Percentiles rank a stretch among this genome's conserved stretches.
These are phyloP conservation scores for Eumacrocentrus americanus DNA, from an alignment of 2,888 invertebrate genomes.

Conservation along the genomic window DNA sequence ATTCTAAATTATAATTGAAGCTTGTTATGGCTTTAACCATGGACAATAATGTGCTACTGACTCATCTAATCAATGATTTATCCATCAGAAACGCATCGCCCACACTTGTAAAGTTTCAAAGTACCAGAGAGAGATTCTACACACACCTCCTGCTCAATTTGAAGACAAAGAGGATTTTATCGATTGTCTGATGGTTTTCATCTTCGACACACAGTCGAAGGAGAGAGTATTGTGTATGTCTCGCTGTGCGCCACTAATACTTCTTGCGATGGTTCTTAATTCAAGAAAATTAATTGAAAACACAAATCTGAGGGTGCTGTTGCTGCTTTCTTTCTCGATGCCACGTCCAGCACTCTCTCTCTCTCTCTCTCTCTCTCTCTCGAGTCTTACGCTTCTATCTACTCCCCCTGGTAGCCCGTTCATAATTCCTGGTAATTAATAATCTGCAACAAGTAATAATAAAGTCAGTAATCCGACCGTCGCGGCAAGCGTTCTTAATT, in stretches of 20 bases:
- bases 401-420: slow-evolving; percentile 27
- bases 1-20: slow-evolving; percentile 6
- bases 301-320: slow-evolving; percentile 47
- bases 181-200: slow-evolving; percentile 28
- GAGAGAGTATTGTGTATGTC: not conserved
- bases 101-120: not conserved
- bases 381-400: slow-evolving; percentile 3
- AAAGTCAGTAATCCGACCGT: slow-evolving; percentile 58
- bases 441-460: slow-evolving; percentile 61
- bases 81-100: slow-evolving; percentile 20
- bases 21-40: not conserved
- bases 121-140: not conserved
- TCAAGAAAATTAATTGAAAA: slow-evolving; percentile 57
- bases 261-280: slow-evolving; percentile 48
- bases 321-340: slow-evolving; percentile 24
- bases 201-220: not conserved
- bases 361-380: slow-evolving; percentile 12
- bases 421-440: slow-evolving; percentile 60
- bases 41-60: slow-evolving; percentile 26
- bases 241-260: not conserved
- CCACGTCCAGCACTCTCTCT: slow-evolving; percentile 24
- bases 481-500: slow-evolving; percentile 56
- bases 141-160: slow-evolving; percentile 8
- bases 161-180: slow-evolving; percentile 28
- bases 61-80: slow-evolving; percentile 25